Conservation (phyloP, 2,797 vertebrate genomes). For the Adrianichthys oophorus region DNA sequence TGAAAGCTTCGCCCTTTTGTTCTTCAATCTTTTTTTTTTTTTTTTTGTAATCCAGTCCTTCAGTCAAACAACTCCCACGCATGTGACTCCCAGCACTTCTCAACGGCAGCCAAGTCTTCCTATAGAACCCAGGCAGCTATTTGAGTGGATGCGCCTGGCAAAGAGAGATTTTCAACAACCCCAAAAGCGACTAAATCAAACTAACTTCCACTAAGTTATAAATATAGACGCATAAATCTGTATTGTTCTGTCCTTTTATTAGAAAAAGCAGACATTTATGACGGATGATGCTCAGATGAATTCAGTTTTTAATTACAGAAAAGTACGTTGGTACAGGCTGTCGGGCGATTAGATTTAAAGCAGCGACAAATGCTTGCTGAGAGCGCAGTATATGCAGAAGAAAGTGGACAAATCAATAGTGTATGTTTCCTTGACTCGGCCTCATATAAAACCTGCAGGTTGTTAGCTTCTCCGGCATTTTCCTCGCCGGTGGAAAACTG, state of each 20-base stretch:
- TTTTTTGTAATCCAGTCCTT: conserved; percentile 7
- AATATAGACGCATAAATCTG: conserved; percentile 49
- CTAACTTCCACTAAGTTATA: conserved; percentile 45
- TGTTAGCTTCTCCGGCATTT: conserved; percentile 23
- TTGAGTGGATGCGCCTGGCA: conserved; percentile 32
- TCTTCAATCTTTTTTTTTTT: conserved; percentile 15
- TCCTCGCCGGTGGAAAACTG: conserved; percentile 1
- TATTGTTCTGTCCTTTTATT: conserved; percentile 60
- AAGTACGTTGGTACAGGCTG: conserved; percentile 63
- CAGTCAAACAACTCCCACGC: conserved; percentile 20
- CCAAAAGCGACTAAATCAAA: conserved; percentile 46
- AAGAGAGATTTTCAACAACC: conserved; percentile 35
- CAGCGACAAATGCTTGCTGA: conserved; percentile 64
- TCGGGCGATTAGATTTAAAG: conserved; percentile 60
- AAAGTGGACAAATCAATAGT: conserved; percentile 58
- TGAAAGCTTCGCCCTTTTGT: not conserved
- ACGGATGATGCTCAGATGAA: conserved; percentile 59
- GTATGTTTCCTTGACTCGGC: conserved; percentile 45
- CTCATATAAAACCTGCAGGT: conserved; percentile 23
- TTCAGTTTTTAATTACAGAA: conserved; percentile 72
- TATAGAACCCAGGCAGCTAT: conserved; percentile 37
- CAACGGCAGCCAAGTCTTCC: conserved; percentile 27
- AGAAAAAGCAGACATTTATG: conserved; percentile 51
- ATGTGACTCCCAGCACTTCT: conserved; percentile 7
- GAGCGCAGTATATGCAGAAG: conserved; percentile 55